Base-by-base conservation (phyloP, 2,113 vertebrate species). In the Sinocyclocheilus rhinocerous region DNA sequence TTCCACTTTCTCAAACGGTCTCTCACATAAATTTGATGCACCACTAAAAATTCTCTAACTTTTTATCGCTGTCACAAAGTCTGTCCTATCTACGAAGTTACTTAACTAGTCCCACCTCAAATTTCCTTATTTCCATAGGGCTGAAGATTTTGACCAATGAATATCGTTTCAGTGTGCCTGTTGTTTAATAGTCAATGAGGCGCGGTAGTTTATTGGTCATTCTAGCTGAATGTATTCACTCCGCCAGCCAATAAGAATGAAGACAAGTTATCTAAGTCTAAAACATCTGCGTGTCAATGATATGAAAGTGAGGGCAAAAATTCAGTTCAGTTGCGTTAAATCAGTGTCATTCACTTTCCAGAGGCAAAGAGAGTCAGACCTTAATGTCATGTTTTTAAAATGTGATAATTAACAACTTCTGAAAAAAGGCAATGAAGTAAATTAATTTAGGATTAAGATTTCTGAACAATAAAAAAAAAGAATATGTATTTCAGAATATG, bases 141-240 rank as follows among this genome's bases (percentile, higher is more conserved):
- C 15, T 4, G 45, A 15, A n/a, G 12, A 45, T 11, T 69, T 18
- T 36, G 90, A 72, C 92, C 92, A 92, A 92, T 92, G 76, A 86
- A 76, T 2, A 24, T 24, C 15, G 0, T 29, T 6, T 18, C 26
- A 18, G 2, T 1, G 22, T 22, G 42, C 16, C 4, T 20, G 15
- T 29, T 42, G 29, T 1, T 65, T 26, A 22, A 83, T 69, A 80
- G 20, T 76, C 26, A 52, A 29, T 2, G 16, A 61, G 13, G n/a
- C 65, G 4, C 26, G 22, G 13, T 10, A 15, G 59, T 24, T 55
- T 26, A 87, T 90, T 90, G 85, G 88, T 18, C 61, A 3, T 18
- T 8, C 9, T 9, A 63, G 48, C 11, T 70, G 59, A 9, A 22
- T 6, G 10, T 83, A 4, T 22, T 65, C 11, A 6, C 0, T 15